Percentiles rank a stretch among this genome's conserved stretches.
These are phyloP conservation scores for Cliona cf. orientalis DNA, from an alignment of 37 sponge, comb jelly and placozoan genomes.

Conservation along the genomic window DNA sequence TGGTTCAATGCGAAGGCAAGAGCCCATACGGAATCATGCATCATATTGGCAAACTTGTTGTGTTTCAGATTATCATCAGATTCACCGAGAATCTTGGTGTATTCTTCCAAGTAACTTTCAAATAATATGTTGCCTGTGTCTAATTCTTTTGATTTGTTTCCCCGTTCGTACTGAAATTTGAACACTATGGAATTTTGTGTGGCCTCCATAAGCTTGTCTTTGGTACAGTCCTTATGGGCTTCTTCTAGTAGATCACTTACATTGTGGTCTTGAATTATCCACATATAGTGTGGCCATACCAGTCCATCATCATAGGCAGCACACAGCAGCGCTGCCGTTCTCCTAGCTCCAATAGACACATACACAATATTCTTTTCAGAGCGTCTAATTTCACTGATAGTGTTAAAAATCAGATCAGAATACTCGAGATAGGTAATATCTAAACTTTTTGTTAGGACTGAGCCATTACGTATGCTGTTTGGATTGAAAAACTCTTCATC, in stretches of 20 bases:
- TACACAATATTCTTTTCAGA: constrained; percentile 16
- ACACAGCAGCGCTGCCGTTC: not conserved
- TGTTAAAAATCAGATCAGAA: no score
- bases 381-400: not conserved
- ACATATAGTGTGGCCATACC: constrained; percentile 1
- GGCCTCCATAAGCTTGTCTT: not conserved
- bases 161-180: not conserved
- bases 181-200: not conserved
- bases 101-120: no score
- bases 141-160: no score
- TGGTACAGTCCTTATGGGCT: not conserved
- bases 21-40: constrained; percentile 24
- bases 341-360: not conserved
- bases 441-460: not conserved
- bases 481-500: not conserved
- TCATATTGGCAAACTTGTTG: not conserved
- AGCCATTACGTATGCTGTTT: not conserved
- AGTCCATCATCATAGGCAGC: not conserved
- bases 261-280: constrained; percentile 6
- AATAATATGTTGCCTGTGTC: no score
- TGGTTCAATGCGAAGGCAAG: constrained; percentile 7
- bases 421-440: no score
- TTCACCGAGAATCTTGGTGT: not conserved
- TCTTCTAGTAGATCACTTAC: not conserved
- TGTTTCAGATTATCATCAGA: not conserved